A percentile compares a stretch with the other conserved stretches of the same genome.
phyloP scores from a whole-genome alignment of 2,797 vertebrate species.

The Myioborus melanocephalus region DNA sequence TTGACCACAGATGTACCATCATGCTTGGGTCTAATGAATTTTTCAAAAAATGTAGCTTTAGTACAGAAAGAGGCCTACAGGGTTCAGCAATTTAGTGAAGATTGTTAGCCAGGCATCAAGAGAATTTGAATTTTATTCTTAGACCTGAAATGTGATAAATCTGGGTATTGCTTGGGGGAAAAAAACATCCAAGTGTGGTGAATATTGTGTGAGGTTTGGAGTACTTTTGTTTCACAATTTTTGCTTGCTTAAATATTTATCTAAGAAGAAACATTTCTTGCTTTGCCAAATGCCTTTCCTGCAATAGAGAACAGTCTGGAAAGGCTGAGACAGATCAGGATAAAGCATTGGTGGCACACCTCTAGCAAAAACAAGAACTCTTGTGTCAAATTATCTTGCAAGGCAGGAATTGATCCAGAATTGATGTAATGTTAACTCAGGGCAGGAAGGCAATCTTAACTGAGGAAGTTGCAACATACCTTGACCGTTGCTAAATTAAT shows the following conservation, averaged over 20 bases:
- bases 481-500: not conserved
- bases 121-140: not conserved
- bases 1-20: not conserved
- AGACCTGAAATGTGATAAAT: not conserved
- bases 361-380: not conserved
- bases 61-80: not conserved
- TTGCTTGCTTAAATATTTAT: slow-evolving; percentile 19
- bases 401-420: not conserved
- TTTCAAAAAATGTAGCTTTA: not conserved
- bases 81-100: not conserved
- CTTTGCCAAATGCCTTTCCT: slow-evolving; percentile 20
- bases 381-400: not conserved
- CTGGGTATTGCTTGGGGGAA: not conserved
- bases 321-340: not conserved
- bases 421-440: not conserved
- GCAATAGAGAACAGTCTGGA: not conserved
- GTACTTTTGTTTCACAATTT: slow-evolving; percentile 6
- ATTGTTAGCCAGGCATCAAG: not conserved
- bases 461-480: not conserved
- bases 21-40: not conserved
- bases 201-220: not conserved
- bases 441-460: not conserved
- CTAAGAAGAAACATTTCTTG: slow-evolving; percentile 15
- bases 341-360: not conserved
- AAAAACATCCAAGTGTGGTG: not conserved